phyloP scores from a whole-genome alignment of 2,797 vertebrate genomes.

The Euthynnus affinis region DNA sequence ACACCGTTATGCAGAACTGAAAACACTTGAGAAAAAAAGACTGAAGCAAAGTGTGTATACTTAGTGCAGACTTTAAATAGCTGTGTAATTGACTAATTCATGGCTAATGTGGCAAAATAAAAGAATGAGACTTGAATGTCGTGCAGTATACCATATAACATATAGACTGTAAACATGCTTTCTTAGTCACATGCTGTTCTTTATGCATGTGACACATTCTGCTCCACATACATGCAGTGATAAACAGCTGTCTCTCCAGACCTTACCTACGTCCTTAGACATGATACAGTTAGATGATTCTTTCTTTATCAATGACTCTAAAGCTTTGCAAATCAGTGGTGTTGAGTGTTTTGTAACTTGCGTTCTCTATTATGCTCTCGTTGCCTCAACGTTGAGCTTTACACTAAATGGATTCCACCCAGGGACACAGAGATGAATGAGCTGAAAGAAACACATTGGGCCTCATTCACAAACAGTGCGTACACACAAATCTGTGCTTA shows the following conservation, averaged over 20 bases:
- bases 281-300: background rate
- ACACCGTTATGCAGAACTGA: background rate
- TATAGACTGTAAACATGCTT: background rate
- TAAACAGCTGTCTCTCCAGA: background rate
- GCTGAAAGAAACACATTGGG: background rate
- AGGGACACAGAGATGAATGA: background rate
- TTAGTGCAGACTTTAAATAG: background rate
- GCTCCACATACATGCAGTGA: background rate
- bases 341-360: background rate
- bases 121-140: too few species aligned
- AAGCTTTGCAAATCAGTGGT: background rate
- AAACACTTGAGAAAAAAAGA: background rate
- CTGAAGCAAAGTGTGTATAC: background rate
- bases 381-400: background rate
- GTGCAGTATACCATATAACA: too few species aligned
- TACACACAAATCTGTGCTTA: too few species aligned
- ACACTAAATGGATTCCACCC: background rate
- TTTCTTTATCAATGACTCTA: background rate
- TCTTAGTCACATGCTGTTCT: conserved; percentile 5
- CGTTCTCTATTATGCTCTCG: conserved; percentile 5
- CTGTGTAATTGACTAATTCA: background rate
- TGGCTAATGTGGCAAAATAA: too few species aligned
- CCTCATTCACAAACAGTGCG: too few species aligned
- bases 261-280: background rate
- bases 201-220: conserved; percentile 9